Percentiles rank a stretch among this genome's conserved stretches.
These are phyloP conservation scores for Macrotrachela quadricornifera DNA, from an alignment of 1,140 invertebrate genomes.

Conservation along the genomic window DNA sequence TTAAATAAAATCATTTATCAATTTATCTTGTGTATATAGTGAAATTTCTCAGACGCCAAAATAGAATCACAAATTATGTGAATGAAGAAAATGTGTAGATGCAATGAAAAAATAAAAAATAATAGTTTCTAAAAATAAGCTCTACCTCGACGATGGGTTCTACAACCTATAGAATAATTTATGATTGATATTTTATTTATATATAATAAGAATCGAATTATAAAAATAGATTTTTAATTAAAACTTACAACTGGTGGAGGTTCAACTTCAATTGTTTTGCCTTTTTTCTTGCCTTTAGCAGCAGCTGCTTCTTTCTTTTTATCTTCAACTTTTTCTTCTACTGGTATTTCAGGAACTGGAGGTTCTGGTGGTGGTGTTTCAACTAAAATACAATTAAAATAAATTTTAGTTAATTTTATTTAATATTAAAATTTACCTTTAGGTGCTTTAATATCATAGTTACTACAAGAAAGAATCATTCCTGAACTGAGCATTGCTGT, in stretches of 20 bases:
- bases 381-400: no score
- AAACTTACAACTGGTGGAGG: background rate
- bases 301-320: background rate
- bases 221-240: background rate
- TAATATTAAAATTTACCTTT: no score
- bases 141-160: no score
- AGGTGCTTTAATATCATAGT: no score
- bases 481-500: no score
- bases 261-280: background rate
- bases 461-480: no score
- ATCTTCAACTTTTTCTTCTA: background rate
- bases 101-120: background rate
- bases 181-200: no score
- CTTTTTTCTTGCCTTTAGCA: slow-evolving; percentile 2
- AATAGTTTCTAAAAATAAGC: background rate
- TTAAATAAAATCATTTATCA: background rate
- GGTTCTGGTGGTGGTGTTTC: no score
- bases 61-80: background rate
- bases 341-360: background rate
- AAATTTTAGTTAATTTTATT: no score
- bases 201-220: background rate
- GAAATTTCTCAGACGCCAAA: background rate
- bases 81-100: background rate
- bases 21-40: background rate
- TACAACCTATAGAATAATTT: no score